phyloP scores from a whole-genome alignment of 2,888 invertebrate species.

The Trisateles emortualis region DNA sequence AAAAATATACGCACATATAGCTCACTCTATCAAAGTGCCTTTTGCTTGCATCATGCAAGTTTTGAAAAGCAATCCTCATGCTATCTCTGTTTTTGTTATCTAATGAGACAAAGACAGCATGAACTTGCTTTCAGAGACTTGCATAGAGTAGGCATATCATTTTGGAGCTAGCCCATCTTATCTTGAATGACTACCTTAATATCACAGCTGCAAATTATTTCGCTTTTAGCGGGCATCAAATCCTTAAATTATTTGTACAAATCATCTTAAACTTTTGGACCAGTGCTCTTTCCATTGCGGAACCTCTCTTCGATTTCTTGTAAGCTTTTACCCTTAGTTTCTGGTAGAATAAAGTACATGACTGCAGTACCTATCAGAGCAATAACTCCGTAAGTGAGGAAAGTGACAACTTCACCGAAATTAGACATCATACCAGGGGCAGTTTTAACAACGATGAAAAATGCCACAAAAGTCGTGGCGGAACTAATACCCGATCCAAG shows the following conservation, averaged over 20 bases:
- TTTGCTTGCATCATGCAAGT: neutral
- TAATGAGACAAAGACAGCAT: too few species aligned
- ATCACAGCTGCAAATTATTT: slow-evolving; percentile 74
- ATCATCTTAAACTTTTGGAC: slow-evolving; percentile 58
- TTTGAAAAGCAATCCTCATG: too few species aligned
- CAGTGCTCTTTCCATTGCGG: slow-evolving; percentile 61
- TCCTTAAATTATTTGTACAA: slow-evolving; percentile 41
- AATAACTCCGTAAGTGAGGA: slow-evolving; percentile 87
- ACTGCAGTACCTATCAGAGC: slow-evolving; percentile 87
- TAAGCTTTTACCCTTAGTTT: slow-evolving; percentile 90
- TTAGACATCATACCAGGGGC: slow-evolving; percentile 87
- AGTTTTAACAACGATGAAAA: slow-evolving; percentile 89
- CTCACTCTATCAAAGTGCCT: neutral
- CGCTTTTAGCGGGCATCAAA: slow-evolving; percentile 60
- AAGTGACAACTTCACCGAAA: slow-evolving; percentile 88
- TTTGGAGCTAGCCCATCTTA: slow-evolving; percentile 24
- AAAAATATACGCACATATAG: neutral
- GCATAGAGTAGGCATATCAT: slow-evolving; percentile 17
- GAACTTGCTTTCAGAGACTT: too few species aligned
- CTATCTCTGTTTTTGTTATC: too few species aligned
- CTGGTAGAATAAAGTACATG: slow-evolving; percentile 88
- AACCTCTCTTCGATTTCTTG: slow-evolving; percentile 89
- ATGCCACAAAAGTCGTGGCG: slow-evolving; percentile 88
- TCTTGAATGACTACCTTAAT: slow-evolving; percentile 66
- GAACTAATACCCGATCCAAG: slow-evolving; percentile 90